Evolutionary conservation across 2,797 vertebrate genomes (phyloP), one percentile per base, ranked within the genome.

Genomic region (Cynopterus sphinx): DNA sequence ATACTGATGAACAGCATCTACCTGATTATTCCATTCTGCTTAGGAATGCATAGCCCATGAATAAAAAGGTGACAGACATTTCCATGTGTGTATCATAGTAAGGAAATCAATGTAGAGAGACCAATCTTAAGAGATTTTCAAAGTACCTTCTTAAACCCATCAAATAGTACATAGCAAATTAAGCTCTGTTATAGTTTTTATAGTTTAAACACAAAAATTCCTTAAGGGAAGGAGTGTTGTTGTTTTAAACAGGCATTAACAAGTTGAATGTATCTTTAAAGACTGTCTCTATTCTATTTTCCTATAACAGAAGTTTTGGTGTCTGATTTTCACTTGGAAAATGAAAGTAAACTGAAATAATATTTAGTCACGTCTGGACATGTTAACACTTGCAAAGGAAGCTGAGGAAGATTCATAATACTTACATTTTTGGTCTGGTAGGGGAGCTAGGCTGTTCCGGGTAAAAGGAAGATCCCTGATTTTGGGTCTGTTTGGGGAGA

Each of bases 351-450:
- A 70, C 9, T 16, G 49, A 92, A 97, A 79, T 36, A 65, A 43
- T 15, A 21, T 33, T 91, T 31, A 59, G 17, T 12, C 70, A 13
- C 21, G 3, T 90, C 36, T 73, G 77, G 57, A 49, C 2, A 0
- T 5, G 41, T 57, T 36, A 55, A 26, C 26, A 6, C 36, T 78
- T 68, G 49, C 49, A 77, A 83, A 91, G 28, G 57, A 89, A 89
- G 59, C 41, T 0, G 1, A 19, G 15, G 49, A 26, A 43, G 87
- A 19, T 9, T 26, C 9, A 19, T 2, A 75, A 33, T 95, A 98
- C 99, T 99, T 98, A 99, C 99, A 98, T 98, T 98, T 99, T 91
- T 98, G 98, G 97, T 98, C 98, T 46, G 98, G 96, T 97, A 99
- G 98, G 7, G 99, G 99, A 96, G 98, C 98, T 86, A 99, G 97